phyloP scores from a whole-genome alignment of 2,888 invertebrate genomes.

The Rhamphomyia laevipes region DNA sequence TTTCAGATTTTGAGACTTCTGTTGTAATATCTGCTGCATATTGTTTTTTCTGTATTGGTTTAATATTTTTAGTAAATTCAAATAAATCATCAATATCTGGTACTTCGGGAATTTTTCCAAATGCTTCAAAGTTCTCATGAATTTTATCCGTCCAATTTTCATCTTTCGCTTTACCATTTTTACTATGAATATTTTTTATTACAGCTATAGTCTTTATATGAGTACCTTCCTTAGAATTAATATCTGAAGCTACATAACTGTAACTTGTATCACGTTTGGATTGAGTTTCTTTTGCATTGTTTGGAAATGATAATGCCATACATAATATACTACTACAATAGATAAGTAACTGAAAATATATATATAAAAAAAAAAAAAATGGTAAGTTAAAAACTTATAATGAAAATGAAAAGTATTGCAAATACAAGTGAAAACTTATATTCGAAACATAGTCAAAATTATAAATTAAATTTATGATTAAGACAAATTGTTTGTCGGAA shows the following conservation, averaged over 20 bases:
- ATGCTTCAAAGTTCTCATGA: conserved; percentile 33
- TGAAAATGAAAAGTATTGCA: too few relatives aligned
- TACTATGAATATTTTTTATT: conserved; percentile 30
- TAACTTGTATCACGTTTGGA: conserved; percentile 33
- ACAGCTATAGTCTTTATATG: conserved; percentile 36
- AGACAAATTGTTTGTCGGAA: too few relatives aligned
- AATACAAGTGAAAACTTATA: too few relatives aligned
- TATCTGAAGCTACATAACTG: conserved; percentile 36
- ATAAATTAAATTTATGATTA: too few relatives aligned
- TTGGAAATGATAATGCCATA: too few relatives aligned
- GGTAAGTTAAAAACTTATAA: too few relatives aligned
- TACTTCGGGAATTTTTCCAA: conserved; percentile 31
- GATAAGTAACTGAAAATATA: too few relatives aligned
- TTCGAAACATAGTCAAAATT: too few relatives aligned
- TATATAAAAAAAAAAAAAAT: too few relatives aligned
- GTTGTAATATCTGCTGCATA: not conserved
- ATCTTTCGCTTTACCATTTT: conserved; percentile 27
- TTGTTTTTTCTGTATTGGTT: conserved; percentile 10
- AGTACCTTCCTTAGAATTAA: conserved; percentile 33
- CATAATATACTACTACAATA: too few relatives aligned
- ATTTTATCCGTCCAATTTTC: conserved; percentile 33
- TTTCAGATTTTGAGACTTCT: conserved; percentile 8
- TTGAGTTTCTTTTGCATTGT: conserved; percentile 11
- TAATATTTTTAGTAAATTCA: conserved; percentile 30
- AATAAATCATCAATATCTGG: conserved; percentile 34